Evolutionary conservation across 2,888 invertebrate genomes (phyloP).

Genomic region (Glyphotaelius pellucidus): DNA sequence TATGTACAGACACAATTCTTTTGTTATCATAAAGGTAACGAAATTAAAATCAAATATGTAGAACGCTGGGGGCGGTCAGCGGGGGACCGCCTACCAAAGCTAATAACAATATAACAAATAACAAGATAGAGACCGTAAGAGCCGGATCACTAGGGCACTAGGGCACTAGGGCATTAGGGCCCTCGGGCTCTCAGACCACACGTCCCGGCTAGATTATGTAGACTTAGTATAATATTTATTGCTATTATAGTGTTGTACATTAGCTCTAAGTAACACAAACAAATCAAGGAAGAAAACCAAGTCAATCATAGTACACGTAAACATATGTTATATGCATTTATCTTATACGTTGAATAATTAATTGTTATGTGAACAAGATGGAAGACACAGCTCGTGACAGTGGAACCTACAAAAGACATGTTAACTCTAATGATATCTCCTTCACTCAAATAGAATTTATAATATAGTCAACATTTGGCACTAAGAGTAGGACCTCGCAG

Average conservation of each 20-base stretch:
- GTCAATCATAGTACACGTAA: constrained; percentile 44
- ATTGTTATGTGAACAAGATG: constrained; percentile 57
- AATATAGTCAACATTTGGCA: constrained; percentile 66
- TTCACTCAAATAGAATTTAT: constrained; percentile 62
- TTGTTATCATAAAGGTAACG: constrained; percentile 63
- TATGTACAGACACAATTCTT: constrained; percentile 64
- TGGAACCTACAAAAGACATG: constrained; percentile 47
- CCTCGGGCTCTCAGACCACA: neutral
- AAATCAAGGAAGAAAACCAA: constrained; percentile 55
- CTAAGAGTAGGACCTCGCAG: constrained; percentile 48
- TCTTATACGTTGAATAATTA: constrained; percentile 54
- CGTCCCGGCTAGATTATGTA: constrained; percentile 30
- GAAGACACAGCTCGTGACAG: constrained; percentile 60
- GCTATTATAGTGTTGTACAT: constrained; percentile 60
- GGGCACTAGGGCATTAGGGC: too few relatives aligned
- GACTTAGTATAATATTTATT: constrained; percentile 60
- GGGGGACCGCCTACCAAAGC: constrained; percentile 44
- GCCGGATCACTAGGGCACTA: neutral
- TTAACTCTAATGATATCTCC: constrained; percentile 63
- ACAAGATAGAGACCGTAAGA: constrained; percentile 52
- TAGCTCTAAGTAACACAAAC: constrained; percentile 55
- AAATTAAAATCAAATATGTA: constrained; percentile 64
- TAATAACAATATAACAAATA: constrained; percentile 60
- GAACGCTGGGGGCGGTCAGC: constrained; percentile 47
- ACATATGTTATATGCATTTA: constrained; percentile 50